Evolutionary conservation across 2,888 invertebrate species (phyloP), one percentile per base, ranked within the genome.

Genomic region (Dilophus febrilis): DNA sequence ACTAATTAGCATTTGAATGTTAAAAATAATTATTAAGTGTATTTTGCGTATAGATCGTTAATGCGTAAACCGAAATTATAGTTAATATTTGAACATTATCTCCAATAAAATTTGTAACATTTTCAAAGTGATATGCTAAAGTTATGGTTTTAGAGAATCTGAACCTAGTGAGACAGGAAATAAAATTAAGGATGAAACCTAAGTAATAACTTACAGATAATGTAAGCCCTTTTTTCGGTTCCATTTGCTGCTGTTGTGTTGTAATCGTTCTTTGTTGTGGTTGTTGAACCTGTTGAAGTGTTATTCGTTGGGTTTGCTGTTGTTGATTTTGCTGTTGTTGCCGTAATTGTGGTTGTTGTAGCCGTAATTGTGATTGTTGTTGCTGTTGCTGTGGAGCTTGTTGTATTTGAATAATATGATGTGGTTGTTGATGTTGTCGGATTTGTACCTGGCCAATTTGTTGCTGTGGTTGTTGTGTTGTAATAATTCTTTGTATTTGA

Each of bases 321-420:
- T 37, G 28, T 17, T 16, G 27, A 57, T 10, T 28, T 17, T 34
- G 29, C 28, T 37, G 27, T 13, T 38, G 40, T 33, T 2, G 58
- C 51, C 0, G 60, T 52, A 46, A 67, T 61, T 52, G 66, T 64
- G 41, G 51, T 40, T 35, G 57, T 7, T 62, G 46, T 35, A 55
- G 56, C 45, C 56, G 56, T 45, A 31, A 40, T 16, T 37, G 26
- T 11, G 40, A 27, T 5, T 18, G 37, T 22, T 22, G 38, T 31
- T 34, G 40, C 22, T 28, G 26, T n/a, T 58, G 60, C 46, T 58
- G 61, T 32, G 40, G 36, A 17, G 57, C 59, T 37, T 53, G 57
- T 43, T 53, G 56, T 48, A 55, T 52, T 46, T 57, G 60, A 44
- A 56, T 57, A 26, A 47, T 51, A 26, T 45, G 47, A 36, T 43